Base-by-base conservation (phyloP, 2,797 vertebrate species). In the Silurus lanzhouensis region DNA sequence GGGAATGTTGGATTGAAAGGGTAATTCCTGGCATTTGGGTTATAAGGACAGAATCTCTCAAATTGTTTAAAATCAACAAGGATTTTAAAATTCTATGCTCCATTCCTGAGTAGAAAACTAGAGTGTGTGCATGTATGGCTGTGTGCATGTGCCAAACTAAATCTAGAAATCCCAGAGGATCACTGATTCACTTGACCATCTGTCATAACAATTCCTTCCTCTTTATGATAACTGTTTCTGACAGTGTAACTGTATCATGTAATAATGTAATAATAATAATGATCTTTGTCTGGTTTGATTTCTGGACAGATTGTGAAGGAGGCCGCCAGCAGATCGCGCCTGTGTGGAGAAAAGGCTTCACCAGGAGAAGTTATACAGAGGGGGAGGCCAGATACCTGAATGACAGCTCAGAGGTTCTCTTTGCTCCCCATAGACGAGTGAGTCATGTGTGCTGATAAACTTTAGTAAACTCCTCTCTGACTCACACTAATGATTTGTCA, bases 351-450 rank as follows among this genome's bases (percentile, higher is more conserved):
- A 95, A 93, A 88, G 88, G 89, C 0, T 90, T 93, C 66, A 95
- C 93, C 88, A 93, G 91, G 87, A 92, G 93, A 90, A 96, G 93
- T 86, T 95, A 92, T 90, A 91, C 93, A 14, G 96, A 96, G 86
- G 95, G 94, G 64, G 95, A 95, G 83, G 88, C 84, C 82, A 90
- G 83, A 85, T 94, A 93, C 91, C 89, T 91, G 52, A 86, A 90
- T 81, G 91, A 92, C 84, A 90, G 87, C 83, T 87, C 87, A 0
- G 94, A 95, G 38, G 89, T 88, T 46, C 92, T 95, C 48, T 88
- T 91, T 88, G 83, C 63, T 89, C 87, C 92, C 58, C 15, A 91
- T 87, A 93, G 92, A 91, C 89, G 90, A 89, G 88, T 94, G 92
- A 94, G 91, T 89, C 91, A 85, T 85, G 15, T 27, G 46, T 31